Evolutionary conservation across 2,113 vertebrate species (phyloP), one percentile per base, ranked within the genome.

Genomic region (Diphyllodes magnificus): DNA sequence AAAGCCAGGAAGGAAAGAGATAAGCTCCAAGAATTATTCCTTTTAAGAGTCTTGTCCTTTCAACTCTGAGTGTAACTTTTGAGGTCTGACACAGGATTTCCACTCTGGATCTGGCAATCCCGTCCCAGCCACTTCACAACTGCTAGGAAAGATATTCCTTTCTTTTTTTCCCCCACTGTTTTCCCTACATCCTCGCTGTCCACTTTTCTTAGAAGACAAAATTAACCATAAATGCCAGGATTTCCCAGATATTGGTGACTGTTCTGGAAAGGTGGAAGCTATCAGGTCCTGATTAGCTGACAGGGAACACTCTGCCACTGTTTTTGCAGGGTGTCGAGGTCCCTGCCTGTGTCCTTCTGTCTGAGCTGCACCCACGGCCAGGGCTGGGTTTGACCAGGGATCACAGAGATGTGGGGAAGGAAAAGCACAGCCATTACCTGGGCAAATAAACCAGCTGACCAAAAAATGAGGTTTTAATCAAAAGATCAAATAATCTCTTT

Each of bases 391-490:
- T 75, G 39, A 47, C 25, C 54, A 42, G 53, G 14, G 40, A 50
- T 45, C 56, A 12, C 11, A 31, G 39, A 95, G 19, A 31, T 5
- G 7, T 15, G 66, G n/a, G 53, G 56, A 79, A 87, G 57, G 22
- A 87, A 70, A 79, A 76, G n/a, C 37, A 59, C 5, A 2, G 24
- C 40, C 42, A 33, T 44, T 40, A 90, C 63, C 11, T 7, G 35
- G 81, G 10, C 57, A 94, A 90, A 87, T 50, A 84, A 89, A 89
- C 8, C 40, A 49, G 57, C 4, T 25, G 49, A 57, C 31, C 40
- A 54, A 88, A 84, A 82, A 81, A 91, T 30, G 76, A 75, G 61
- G 61, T 81, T 95, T 90, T 47, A 70, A 93, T 86, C 61, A 85
- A 59, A 91, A 87, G 69, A 73, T 50, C 65, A 78, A 75, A 81